A percentile compares a stretch with the other conserved stretches of the same genome.
phyloP scores from a whole-genome alignment of 2,113 vertebrate species.

The Acanthochromis polyacanthus region DNA sequence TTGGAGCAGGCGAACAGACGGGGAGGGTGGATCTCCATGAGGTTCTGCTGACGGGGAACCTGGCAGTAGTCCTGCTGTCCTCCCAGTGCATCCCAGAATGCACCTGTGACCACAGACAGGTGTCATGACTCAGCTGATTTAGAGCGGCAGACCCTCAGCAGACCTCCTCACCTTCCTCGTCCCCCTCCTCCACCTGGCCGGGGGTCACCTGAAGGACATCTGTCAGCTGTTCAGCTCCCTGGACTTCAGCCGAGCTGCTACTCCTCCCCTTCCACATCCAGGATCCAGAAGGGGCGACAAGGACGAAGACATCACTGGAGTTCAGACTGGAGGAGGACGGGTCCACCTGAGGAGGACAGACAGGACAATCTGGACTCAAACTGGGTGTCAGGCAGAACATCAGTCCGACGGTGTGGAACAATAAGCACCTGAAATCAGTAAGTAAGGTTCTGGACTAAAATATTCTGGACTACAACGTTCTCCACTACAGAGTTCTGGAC shows the following conservation, averaged over 20 bases:
- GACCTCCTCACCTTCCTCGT: conserved; percentile 86
- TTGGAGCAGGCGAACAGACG: conserved; percentile 94
- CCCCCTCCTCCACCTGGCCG: conserved; percentile 86
- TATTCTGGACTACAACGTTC: no score
- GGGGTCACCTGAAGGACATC: conserved; percentile 81
- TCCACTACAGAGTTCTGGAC: no score
- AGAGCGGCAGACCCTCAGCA: neutral
- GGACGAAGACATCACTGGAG: conserved; percentile 91
- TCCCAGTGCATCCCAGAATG: conserved; percentile 90
- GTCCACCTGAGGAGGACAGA: conserved; percentile 80
- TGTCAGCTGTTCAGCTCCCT: conserved; percentile 85
- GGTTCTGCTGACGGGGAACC: conserved; percentile 87
- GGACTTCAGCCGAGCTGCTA: conserved; percentile 84
- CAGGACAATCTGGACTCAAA: neutral
- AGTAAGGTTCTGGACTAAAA: no score
- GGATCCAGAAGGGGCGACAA: conserved; percentile 85
- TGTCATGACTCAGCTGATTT: neutral
- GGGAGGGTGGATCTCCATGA: conserved; percentile 90
- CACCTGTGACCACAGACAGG: conserved; percentile 74
- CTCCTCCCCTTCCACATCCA: conserved; percentile 90
- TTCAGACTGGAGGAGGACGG: conserved; percentile 87
- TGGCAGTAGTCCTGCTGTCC: conserved; percentile 88
- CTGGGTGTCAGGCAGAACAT: no score
- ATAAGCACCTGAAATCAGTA: no score
- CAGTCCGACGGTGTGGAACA: no score